Percentiles rank a stretch among this genome's conserved stretches.
These are phyloP conservation scores for Hiodon tergisus DNA, from an alignment of 2,113 vertebrate species.

Conservation along the genomic window DNA sequence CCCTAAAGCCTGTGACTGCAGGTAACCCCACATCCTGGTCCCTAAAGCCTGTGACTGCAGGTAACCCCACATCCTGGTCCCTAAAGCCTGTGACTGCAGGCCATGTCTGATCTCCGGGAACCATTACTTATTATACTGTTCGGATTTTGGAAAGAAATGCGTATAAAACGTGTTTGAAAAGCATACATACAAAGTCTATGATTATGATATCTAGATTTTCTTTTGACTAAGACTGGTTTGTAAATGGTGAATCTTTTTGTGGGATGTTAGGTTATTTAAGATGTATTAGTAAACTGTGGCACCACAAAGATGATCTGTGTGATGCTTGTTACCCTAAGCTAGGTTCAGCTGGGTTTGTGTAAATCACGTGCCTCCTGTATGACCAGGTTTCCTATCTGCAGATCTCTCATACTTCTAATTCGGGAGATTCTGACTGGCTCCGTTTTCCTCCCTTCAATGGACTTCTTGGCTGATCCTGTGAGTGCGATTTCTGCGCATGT, in stretches of 20 bases:
- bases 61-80: too few relatives aligned
- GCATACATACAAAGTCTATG: too few relatives aligned
- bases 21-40: constrained; percentile 89
- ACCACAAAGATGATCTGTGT: not conserved
- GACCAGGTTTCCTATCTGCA: constrained; percentile 52
- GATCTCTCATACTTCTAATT: constrained; percentile 85
- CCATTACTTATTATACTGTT: too few relatives aligned
- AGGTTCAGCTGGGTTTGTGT: not conserved
- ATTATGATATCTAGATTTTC: too few relatives aligned
- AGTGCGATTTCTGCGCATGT: constrained; percentile 43
- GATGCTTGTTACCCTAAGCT: not conserved
- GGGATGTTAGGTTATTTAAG: too few relatives aligned
- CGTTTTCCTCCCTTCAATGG: constrained; percentile 93
- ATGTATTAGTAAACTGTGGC: too few relatives aligned
- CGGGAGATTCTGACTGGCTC: constrained; percentile 93
- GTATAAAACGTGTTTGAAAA: too few relatives aligned
- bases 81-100: too few relatives aligned
- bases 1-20: constrained; percentile 88
- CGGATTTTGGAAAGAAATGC: too few relatives aligned
- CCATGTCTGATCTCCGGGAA: too few relatives aligned
- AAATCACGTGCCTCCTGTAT: not conserved
- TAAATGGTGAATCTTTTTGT: too few relatives aligned
- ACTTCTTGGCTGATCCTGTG: constrained; percentile 96
- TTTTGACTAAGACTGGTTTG: too few relatives aligned
- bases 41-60: constrained; percentile 60